A percentile compares a stretch with the other conserved stretches of the same genome.
phyloP scores from a whole-genome alignment of 2,888 invertebrate species.

The Scrobipalpa atriplicella region DNA sequence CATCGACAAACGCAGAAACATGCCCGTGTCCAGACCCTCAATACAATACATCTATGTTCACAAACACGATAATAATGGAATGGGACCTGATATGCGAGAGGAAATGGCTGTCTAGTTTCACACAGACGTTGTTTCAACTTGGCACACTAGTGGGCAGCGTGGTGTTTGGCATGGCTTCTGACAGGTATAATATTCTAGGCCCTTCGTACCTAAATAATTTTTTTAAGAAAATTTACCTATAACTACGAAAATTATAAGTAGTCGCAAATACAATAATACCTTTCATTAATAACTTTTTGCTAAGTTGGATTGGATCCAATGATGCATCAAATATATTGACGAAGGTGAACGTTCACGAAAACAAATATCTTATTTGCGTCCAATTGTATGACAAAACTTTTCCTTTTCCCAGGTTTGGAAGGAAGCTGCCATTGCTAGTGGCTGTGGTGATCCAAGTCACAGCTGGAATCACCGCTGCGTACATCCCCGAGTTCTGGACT shows the following conservation, averaged over 20 bases:
- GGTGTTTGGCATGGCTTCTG: constrained; percentile 88
- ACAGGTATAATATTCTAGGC: constrained; percentile 84
- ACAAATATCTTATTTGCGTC: neutral
- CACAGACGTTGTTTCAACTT: constrained; percentile 89
- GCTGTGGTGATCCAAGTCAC: constrained; percentile 88
- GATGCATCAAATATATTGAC: no score
- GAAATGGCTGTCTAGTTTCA: constrained; percentile 85
- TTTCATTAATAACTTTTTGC: no score
- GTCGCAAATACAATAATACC: no score
- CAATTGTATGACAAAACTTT: neutral
- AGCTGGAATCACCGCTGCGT: constrained; percentile 86
- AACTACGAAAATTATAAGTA: neutral
- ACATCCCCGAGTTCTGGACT: constrained; percentile 82
- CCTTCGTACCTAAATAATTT: neutral
- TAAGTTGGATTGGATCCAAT: no score
- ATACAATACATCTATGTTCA: constrained; percentile 86
- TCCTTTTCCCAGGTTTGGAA: constrained; percentile 85
- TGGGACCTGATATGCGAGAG: constrained; percentile 89
- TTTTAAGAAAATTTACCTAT: neutral
- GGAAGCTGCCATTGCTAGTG: constrained; percentile 87
- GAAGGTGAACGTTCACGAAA: neutral
- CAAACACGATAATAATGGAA: constrained; percentile 87
- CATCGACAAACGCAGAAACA: constrained; percentile 47
- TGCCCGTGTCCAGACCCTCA: constrained; percentile 83
- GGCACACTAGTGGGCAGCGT: constrained; percentile 89